phyloP scores from a whole-genome alignment of 1,140 invertebrate genomes.

The Brachionus paranguensis region DNA sequence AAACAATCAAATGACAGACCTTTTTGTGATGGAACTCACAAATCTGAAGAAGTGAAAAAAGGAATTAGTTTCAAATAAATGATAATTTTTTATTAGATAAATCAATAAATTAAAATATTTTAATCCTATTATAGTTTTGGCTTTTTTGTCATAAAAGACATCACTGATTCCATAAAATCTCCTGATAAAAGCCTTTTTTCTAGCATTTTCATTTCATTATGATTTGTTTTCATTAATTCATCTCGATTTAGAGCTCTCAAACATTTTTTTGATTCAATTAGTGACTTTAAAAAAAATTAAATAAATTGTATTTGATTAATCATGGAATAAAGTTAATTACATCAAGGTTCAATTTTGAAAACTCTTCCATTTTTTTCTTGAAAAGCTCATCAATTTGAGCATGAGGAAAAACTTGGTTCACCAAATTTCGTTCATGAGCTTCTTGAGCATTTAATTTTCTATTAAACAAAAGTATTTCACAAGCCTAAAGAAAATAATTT shows the following conservation, averaged over 20 bases:
- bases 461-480: constrained; percentile 72
- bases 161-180: constrained; percentile 60
- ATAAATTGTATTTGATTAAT: background rate
- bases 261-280: constrained; percentile 60
- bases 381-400: constrained; percentile 60
- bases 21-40: constrained; percentile 95
- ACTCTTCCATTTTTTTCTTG: constrained; percentile 45
- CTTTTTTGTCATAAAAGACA: constrained; percentile 42
- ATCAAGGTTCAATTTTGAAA: constrained; percentile 43
- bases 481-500: constrained; percentile 59
- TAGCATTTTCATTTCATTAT: constrained; percentile 59
- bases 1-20: constrained; percentile 89
- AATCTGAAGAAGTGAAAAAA: constrained; percentile 63
- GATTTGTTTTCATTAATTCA: constrained; percentile 59
- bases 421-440: constrained; percentile 66
- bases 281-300: constrained; percentile 51
- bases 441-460: constrained; percentile 70
- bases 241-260: constrained; percentile 55
- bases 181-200: constrained; percentile 61
- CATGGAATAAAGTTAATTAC: constrained; percentile 27
- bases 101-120: background rate
- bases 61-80: constrained; percentile 35
- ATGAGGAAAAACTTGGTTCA: constrained; percentile 65
- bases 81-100: background rate
- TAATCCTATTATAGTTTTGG: background rate